These are phyloP conservation scores for Oryzias sinensis DNA, from an alignment of 2,797 vertebrate species.

Conservation along the genomic window DNA sequence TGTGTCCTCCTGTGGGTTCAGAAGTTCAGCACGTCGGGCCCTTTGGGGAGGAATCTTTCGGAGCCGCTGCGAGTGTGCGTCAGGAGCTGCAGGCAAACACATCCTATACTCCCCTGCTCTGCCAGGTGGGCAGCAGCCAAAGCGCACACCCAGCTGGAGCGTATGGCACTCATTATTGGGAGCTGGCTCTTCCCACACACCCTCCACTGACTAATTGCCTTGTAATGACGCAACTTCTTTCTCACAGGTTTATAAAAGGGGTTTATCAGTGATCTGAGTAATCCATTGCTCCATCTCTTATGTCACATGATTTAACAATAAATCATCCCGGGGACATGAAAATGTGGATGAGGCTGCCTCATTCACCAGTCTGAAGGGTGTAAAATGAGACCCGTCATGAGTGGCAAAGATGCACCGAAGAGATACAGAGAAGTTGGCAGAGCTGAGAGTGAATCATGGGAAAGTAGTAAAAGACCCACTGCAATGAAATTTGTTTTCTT, in stretches of 20 bases:
- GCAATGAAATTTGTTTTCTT: no score
- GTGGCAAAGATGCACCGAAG: conserved; percentile 2
- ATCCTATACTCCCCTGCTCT: conserved; percentile 3
- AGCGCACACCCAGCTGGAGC: conserved; percentile 9
- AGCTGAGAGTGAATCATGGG: neutral
- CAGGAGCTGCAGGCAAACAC: neutral
- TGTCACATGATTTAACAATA: conserved; percentile 16
- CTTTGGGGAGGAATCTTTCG: neutral
- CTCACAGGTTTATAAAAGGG: conserved; percentile 7
- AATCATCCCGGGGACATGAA: conserved; percentile 8
- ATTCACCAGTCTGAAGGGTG: conserved; percentile 1
- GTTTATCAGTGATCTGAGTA: conserved; percentile 8
- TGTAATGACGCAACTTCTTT: conserved; percentile 15
- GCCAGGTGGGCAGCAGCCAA: conserved; percentile 6
- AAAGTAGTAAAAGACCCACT: neutral
- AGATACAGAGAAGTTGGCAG: neutral
- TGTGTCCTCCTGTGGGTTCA: conserved; percentile 6
- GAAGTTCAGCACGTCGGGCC: conserved; percentile 9
- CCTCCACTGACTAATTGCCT: conserved; percentile 10
- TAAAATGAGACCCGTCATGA: conserved; percentile 8
- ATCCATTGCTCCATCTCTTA: neutral
- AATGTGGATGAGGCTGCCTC: conserved; percentile 10
- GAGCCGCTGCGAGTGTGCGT: neutral
- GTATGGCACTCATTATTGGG: neutral
- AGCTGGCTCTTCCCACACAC: conserved; percentile 4